These are phyloP conservation scores for Anthrax anthrax DNA, from an alignment of 2,888 invertebrate species.

Conservation along the genomic window DNA sequence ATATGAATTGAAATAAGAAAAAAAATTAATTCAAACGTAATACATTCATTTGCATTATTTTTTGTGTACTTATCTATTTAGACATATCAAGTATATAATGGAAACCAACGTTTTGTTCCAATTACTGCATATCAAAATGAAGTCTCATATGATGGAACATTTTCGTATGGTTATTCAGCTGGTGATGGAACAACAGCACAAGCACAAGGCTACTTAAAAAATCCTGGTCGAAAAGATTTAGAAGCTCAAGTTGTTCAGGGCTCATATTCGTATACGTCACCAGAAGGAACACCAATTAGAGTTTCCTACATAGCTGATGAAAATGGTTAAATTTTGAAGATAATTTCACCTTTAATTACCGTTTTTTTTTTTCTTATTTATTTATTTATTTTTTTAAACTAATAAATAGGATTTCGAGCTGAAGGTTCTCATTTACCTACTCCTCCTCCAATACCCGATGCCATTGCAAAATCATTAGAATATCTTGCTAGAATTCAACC, in stretches of 20 bases:
- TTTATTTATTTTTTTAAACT: not conserved
- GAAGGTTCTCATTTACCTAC: constrained; percentile 33
- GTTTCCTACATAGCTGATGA: constrained; percentile 62
- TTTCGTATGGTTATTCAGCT: constrained; percentile 49
- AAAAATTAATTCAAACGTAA: constrained; percentile 6
- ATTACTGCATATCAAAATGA: constrained; percentile 35
- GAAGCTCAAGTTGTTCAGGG: constrained; percentile 62
- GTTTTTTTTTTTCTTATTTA: not conserved
- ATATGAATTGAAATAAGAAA: too few species aligned
- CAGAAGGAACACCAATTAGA: constrained; percentile 55
- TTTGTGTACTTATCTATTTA: constrained; percentile 9
- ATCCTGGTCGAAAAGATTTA: constrained; percentile 49
- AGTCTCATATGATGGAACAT: constrained; percentile 32
- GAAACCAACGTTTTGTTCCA: constrained; percentile 22
- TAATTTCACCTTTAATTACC: not conserved
- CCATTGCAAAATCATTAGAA: constrained; percentile 25
- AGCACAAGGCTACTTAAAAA: constrained; percentile 62
- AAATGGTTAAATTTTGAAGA: constrained; percentile 39
- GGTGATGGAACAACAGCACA: constrained; percentile 68
- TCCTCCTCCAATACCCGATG: constrained; percentile 28
- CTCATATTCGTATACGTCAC: constrained; percentile 58
- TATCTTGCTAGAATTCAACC: constrained; percentile 25
- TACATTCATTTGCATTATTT: constrained; percentile 13
- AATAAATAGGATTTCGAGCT: constrained; percentile 27
- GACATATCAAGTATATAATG: constrained; percentile 22